phyloP scores from a whole-genome alignment of 2,113 vertebrate species.

The Patagioenas fasciata region DNA sequence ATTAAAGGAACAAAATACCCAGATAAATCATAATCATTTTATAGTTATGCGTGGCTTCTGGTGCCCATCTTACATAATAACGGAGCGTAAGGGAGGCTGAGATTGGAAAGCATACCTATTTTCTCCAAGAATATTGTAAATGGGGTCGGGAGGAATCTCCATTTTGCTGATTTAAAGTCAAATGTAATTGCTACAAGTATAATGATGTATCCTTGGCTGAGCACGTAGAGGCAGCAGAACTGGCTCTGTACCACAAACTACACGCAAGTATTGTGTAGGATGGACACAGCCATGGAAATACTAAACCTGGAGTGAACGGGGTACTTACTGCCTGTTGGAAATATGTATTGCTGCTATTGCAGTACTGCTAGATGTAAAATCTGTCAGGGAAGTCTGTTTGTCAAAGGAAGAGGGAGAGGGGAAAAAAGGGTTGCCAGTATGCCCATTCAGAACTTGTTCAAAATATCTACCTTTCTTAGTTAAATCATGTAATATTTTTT shows the following conservation, averaged over 20 bases:
- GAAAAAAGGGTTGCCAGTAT: background rate
- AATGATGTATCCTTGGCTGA: background rate
- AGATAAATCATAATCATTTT: slow-evolving; percentile 48
- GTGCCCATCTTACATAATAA: slow-evolving; percentile 30
- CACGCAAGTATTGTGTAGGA: background rate
- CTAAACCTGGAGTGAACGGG: background rate
- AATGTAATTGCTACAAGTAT: slow-evolving; percentile 18
- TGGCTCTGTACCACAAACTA: background rate
- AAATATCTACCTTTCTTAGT: background rate
- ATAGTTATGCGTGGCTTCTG: slow-evolving; percentile 1
- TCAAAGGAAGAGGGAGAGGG: background rate
- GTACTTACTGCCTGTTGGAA: background rate
- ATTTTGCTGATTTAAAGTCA: slow-evolving; percentile 28
- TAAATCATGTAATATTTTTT: fast-evolving
- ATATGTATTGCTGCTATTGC: fast-evolving
- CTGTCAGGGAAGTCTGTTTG: background rate
- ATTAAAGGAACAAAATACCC: slow-evolving; percentile 32
- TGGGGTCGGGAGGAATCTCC: slow-evolving; percentile 20
- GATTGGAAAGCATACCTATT: slow-evolving; percentile 18
- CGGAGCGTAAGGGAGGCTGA: slow-evolving; percentile 9
- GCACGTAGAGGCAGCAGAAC: background rate
- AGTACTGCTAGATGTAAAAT: background rate
- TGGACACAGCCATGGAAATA: background rate
- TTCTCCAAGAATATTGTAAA: slow-evolving; percentile 5
- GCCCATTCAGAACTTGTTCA: background rate